A percentile compares a stretch with the other conserved stretches of the same genome.
phyloP scores from a whole-genome alignment of 2,888 invertebrate genomes.

The Drosophila lacicola region DNA sequence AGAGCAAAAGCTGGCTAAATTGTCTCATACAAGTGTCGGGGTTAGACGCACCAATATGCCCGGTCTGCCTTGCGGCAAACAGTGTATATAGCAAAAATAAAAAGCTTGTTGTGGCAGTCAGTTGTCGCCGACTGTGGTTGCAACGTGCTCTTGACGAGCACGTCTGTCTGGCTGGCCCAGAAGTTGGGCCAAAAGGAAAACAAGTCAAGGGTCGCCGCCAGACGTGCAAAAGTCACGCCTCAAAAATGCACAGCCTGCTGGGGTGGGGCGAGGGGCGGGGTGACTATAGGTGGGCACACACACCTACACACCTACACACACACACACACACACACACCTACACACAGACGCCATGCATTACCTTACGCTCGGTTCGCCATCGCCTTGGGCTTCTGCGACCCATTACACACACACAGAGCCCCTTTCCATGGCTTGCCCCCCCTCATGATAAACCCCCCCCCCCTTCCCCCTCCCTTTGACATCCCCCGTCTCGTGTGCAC shows the following conservation, averaged over 20 bases:
- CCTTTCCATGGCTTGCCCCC: not conserved
- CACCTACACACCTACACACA: slow-evolving; percentile 14
- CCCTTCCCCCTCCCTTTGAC: not conserved
- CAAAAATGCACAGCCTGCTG: slow-evolving; percentile 3
- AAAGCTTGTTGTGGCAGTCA: slow-evolving; percentile 18
- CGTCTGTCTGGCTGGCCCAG: slow-evolving; percentile 48
- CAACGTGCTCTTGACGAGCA: slow-evolving; percentile 63
- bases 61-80: too few species aligned
- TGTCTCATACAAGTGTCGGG: too few species aligned
- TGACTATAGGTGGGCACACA: not conserved
- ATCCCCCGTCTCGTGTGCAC: slow-evolving; percentile 42
- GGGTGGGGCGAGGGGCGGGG: not conserved
- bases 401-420: slow-evolving; percentile 11
- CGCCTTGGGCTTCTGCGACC: slow-evolving; percentile 41
- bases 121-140: slow-evolving; percentile 55
- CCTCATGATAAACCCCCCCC: too few species aligned
- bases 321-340: slow-evolving; percentile 12
- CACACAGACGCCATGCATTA: slow-evolving; percentile 14
- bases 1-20: too few species aligned
- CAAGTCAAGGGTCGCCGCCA: slow-evolving; percentile 72
- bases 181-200: slow-evolving; percentile 55
- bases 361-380: slow-evolving; percentile 41
- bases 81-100: not conserved
- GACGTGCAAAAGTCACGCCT: slow-evolving; percentile 73
- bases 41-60: too few species aligned